Conservation (phyloP, 2,797 vertebrate genomes). For the Sciurus vulgaris region DNA sequence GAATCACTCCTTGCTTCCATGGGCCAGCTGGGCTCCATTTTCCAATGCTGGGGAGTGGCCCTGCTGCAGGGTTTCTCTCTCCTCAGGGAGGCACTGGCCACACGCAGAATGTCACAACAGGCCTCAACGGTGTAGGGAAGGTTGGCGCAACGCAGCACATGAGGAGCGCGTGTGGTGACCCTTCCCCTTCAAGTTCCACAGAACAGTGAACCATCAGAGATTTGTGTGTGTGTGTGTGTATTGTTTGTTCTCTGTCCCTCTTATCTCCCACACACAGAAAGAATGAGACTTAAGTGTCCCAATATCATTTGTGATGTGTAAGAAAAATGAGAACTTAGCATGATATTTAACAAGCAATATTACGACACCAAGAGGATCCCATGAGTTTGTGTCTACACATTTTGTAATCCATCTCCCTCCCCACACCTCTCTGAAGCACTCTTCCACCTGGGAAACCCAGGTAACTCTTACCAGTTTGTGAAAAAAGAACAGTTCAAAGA, state of each 20-base stretch:
- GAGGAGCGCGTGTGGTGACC: not conserved
- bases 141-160: not conserved
- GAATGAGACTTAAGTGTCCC: conserved; percentile 13
- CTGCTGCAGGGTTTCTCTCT: not conserved
- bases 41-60: not conserved
- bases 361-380: not conserved
- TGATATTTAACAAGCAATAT: not conserved
- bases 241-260: not conserved
- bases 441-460: not conserved
- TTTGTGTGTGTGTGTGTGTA: no score
- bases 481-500: not conserved
- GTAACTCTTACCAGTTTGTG: not conserved
- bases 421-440: not conserved
- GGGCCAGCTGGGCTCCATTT: conserved; percentile 8
- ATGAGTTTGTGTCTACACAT: not conserved
- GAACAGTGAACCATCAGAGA: not conserved
- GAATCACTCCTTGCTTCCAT: conserved; percentile 66
- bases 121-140: not conserved
- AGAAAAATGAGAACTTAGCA: conserved; percentile 4
- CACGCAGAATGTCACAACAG: not conserved
- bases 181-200: not conserved
- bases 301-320: not conserved
- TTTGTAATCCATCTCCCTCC: not conserved
- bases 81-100: no score
- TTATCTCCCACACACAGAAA: not conserved